Base-by-base conservation (phyloP, 1,140 invertebrate species). In the Scaptomyza hsui region DNA sequence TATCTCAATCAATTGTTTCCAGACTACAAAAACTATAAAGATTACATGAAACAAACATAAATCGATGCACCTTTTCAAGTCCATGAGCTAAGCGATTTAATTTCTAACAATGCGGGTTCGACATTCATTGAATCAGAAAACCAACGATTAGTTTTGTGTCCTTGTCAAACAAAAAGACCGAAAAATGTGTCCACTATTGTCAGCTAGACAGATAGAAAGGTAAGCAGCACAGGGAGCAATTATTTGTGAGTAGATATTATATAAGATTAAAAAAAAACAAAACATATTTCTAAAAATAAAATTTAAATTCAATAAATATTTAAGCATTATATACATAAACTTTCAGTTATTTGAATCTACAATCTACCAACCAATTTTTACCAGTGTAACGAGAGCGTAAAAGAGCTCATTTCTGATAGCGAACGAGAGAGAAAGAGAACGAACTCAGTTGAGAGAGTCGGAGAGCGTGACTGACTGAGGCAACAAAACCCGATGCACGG, bases 401-500 rank as follows among this genome's bases (percentile, higher is more conserved):
- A 35, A 24, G 49, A 56, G 44, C 35, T 18, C 12, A 45, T 49
- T 19, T 19, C 41, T 1, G 32, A 2, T 16, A 49, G 3, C 6
- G 32, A 15, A 53, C 29, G 4, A 32, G 45, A 13, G 42, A 12
- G 24, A 3, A 6, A 15, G 21, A 15, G 24, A 37, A 13, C 10
- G 18, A 1, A 5, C 12, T 13, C 13, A n/a, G 16, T 13, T 12
- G 21, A 5, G 55, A 35, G 47, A 16, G 45, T 10, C 15, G 21
- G 32, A 26, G 32, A 37, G 21, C 35, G 44, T 21, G n/a, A 13
- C 37, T 24, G 39, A 13, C 21, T 15, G 47, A 63, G 63, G 32
- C 73, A 85, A 86, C 81, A 85, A 85, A 86, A 86, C 74, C 37
- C 77, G 77, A 67, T 88, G 82, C 77, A 75, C 51, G 53, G 15